Evolutionary conservation across 2,888 invertebrate genomes (phyloP).

Genomic region (Ophraella communa): DNA sequence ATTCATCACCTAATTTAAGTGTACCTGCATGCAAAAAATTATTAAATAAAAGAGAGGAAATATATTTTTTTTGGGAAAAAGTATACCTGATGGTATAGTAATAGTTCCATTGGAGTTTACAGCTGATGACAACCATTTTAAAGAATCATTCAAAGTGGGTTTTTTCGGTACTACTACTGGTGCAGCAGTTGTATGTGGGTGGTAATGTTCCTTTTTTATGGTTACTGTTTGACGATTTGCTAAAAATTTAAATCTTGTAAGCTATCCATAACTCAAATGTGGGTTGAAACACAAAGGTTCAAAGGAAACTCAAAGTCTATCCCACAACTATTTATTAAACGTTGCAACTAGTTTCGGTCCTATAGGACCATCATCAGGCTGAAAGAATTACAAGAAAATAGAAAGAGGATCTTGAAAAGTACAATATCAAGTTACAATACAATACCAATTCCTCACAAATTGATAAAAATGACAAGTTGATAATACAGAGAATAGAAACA

Average conservation of each 20-base stretch:
- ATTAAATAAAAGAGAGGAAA: neutral
- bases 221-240: neutral
- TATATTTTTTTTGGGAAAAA: neutral
- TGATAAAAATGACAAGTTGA: no score
- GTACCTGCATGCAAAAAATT: slow-evolving; percentile 8
- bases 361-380: no score
- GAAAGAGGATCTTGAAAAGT: no score
- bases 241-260: neutral
- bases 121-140: slow-evolving; percentile 21
- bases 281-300: no score
- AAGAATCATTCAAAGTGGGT: neutral
- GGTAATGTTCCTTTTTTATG: neutral
- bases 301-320: no score
- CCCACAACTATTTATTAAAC: no score
- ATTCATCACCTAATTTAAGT: slow-evolving; percentile 16
- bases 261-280: no score
- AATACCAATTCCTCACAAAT: no score
- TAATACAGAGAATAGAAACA: no score
- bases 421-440: no score
- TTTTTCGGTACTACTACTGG: neutral
- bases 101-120: slow-evolving; percentile 22
- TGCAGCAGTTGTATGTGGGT: neutral
- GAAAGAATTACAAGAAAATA: no score
- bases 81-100: slow-evolving; percentile 19
- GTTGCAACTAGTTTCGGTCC: no score